These are phyloP conservation scores for Eupithecia abbreviata DNA, from an alignment of 2,888 invertebrate species.

Conservation along the genomic window DNA sequence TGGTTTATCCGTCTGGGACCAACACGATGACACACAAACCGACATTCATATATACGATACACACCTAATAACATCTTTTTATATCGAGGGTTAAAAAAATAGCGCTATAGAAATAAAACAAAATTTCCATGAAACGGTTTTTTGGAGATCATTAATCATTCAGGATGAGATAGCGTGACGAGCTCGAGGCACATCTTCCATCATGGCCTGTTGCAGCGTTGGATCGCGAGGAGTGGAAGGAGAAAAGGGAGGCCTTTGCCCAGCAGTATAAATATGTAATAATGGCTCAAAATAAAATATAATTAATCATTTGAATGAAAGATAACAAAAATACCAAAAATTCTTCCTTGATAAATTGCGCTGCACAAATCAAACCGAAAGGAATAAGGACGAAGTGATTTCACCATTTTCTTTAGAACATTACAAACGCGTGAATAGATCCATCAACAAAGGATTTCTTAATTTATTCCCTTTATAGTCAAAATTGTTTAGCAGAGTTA, in stretches of 20 bases:
- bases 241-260: too few relatives aligned
- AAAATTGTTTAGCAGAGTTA: not conserved
- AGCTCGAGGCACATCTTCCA: too few relatives aligned
- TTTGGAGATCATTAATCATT: not conserved
- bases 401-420: not conserved
- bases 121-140: not conserved
- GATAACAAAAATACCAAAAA: not conserved
- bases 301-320: not conserved
- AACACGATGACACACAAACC: too few relatives aligned
- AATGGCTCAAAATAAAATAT: too few relatives aligned
- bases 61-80: too few relatives aligned
- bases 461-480: not conserved
- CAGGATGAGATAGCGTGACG: too few relatives aligned
- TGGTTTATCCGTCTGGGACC: too few relatives aligned
- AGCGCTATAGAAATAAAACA: not conserved
- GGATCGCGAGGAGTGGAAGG: too few relatives aligned
- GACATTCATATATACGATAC: too few relatives aligned
- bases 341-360: not conserved
- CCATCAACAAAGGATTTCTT: not conserved
- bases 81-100: not conserved
- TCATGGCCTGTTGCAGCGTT: too few relatives aligned
- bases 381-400: not conserved
- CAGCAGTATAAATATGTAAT: too few relatives aligned
- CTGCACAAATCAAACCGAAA: conserved; percentile 1
- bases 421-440: conserved; percentile 1